Conservation (phyloP, 2,113 vertebrate species). For the Silurus glanis region DNA sequence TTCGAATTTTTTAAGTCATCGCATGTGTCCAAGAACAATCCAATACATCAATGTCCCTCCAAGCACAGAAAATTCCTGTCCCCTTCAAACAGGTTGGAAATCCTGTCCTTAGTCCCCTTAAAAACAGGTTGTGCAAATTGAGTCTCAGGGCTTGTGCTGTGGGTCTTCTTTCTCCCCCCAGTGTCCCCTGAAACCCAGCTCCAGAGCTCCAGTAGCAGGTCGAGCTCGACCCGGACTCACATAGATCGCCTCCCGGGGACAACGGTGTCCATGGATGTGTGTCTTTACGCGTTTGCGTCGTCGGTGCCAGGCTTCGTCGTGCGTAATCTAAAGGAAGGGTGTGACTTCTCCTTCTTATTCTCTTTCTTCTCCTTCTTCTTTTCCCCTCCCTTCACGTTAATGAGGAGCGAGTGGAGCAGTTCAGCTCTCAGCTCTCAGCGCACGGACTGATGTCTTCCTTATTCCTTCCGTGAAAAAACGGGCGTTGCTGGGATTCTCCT, state of each 20-base stretch:
- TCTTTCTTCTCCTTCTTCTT: not conserved
- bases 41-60: not conserved
- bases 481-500: conserved; percentile 48
- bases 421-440: conserved; percentile 56
- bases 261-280: not conserved
- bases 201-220: not conserved
- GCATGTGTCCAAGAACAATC: not conserved
- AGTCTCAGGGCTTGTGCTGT: not conserved
- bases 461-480: conserved; percentile 49
- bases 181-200: not conserved
- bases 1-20: not conserved
- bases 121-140: not conserved
- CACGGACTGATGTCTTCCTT: conserved; percentile 56
- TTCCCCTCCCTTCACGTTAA: not conserved
- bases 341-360: conserved; percentile 17
- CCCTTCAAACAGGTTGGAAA: not conserved
- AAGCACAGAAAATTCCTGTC: not conserved
- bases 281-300: not conserved
- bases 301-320: not conserved
- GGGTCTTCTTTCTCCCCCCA: too few relatives aligned
- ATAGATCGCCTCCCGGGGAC: not conserved
- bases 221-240: not conserved
- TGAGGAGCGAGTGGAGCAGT: conserved; percentile 37
- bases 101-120: not conserved
- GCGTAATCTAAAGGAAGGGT: conserved; percentile 9